These are phyloP conservation scores for Pelodytes ibericus DNA, from an alignment of 2,797 vertebrate genomes.

Conservation along the genomic window DNA sequence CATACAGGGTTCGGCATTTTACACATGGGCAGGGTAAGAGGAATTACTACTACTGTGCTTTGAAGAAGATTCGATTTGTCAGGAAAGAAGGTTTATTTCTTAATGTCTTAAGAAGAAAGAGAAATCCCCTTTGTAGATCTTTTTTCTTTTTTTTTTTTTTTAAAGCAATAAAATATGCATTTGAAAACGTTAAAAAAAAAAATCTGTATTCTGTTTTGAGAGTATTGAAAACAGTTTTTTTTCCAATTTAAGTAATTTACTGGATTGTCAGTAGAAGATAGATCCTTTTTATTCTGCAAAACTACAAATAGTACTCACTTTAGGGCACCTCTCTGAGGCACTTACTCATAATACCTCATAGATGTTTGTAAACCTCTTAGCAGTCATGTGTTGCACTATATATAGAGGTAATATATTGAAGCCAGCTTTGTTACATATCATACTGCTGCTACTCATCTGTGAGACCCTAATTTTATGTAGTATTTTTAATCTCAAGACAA, in stretches of 20 bases:
- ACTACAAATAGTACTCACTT: neutral
- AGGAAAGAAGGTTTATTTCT: slow-evolving; percentile 59
- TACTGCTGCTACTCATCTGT: neutral
- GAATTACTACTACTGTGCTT: slow-evolving; percentile 60
- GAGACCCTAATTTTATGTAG: neutral
- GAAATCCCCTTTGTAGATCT: slow-evolving; percentile 12
- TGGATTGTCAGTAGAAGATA: neutral
- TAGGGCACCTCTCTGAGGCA: neutral
- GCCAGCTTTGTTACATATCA: neutral
- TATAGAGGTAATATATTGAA: neutral
- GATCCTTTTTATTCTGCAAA: slow-evolving; percentile 4
- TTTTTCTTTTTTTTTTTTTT: neutral
- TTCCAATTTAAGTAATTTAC: neutral
- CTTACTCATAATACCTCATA: neutral
- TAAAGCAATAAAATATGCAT: slow-evolving; percentile 2
- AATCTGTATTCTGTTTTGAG: slow-evolving; percentile 8
- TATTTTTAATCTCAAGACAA: neutral
- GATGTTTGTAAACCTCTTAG: neutral
- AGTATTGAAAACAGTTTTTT: neutral
- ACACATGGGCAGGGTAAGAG: slow-evolving; percentile 68
- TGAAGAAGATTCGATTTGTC: slow-evolving; percentile 59
- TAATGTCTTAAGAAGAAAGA: slow-evolving; percentile 53
- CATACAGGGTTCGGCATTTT: slow-evolving; percentile 75
- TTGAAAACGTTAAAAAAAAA: slow-evolving; percentile 12
- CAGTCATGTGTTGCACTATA: neutral